Base-by-base conservation (phyloP, 2,113 vertebrate genomes). In the Ophiodon elongatus region DNA sequence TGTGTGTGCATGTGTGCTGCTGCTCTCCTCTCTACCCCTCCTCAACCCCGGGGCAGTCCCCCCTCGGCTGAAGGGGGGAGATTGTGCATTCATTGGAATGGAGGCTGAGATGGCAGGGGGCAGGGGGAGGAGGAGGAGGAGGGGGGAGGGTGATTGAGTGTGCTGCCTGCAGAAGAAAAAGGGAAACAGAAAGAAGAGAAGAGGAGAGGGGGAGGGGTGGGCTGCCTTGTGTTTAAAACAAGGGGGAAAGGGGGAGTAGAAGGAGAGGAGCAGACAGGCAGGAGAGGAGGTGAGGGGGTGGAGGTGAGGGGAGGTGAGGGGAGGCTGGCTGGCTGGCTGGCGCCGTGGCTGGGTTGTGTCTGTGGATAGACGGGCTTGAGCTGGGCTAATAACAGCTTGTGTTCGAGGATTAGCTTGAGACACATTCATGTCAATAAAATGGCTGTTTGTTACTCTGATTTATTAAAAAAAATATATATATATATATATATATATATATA, bases 81-180 rank as follows among this genome's bases (percentile, higher is more conserved):
- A 89, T 87, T 95, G 93, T 95, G 93, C 93, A 93, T 95, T 95
- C 94, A 95, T 90, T 94, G 95, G 93, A 94, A 94, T 94, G 92
- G 89, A 89, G 90, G 86, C 76, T 88, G 88, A 80, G 87, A 85
- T 87, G 86, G 79, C 63, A 64, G 80, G n/a, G 77, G 45, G 68
- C 71, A 59, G 59, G 45, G 29, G 64, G 47, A 31, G 52, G 52
- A 56, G 6, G 47, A 21, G n/a, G 56, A 6, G 72, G 37, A 83
- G 72, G 76, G 37, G 80, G 69, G 66, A 83, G 88, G 77, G 85
- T 94, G 93, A 95, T 95, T 94, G 94, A 95, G 93, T 94, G 89
- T 90, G 87, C 91, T 93, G 95, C 93, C 85, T 89, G 81, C 80
- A 88, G 90, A 93, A 91, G 85, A 92, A 91, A 88, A 89, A 79